Conservation (phyloP, 1,140 invertebrate genomes). For the Ditylenchus dipsaci region DNA sequence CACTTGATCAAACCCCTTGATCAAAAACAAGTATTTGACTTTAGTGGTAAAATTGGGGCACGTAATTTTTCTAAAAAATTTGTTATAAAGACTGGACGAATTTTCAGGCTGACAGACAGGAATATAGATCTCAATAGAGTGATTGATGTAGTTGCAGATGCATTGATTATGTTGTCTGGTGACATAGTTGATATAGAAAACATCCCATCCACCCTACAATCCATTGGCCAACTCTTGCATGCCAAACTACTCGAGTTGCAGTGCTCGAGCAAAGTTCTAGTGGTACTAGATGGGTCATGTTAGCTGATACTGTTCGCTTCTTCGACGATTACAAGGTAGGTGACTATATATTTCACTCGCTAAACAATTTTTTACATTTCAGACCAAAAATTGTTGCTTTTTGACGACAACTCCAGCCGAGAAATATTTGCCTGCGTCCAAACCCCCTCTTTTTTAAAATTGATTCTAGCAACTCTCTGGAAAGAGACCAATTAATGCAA, state of each 20-base stretch:
- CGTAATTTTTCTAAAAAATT: no score
- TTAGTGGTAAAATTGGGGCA: no score
- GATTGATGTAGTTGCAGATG: slow-evolving; percentile 2
- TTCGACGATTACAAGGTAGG: slow-evolving; percentile 11
- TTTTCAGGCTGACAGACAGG: slow-evolving; percentile 14
- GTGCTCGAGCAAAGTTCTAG: background rate
- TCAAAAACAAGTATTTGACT: no score
- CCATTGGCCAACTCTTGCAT: background rate
- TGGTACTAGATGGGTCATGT: slow-evolving; percentile 12
- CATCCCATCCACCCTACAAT: background rate
- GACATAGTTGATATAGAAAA: background rate
- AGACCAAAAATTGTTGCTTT: slow-evolving; percentile 7
- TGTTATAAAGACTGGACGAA: no score
- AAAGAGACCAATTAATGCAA: background rate
- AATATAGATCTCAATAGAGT: background rate
- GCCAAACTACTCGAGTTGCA: slow-evolving; percentile 5
- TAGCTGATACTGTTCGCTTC: slow-evolving; percentile 15
- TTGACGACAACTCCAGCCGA: background rate
- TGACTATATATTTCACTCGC: background rate
- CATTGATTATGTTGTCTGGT: background rate
- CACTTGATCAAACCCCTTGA: no score
- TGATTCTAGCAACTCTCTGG: background rate
- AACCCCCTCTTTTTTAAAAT: background rate
- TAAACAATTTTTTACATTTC: background rate
- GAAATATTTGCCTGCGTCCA: slow-evolving; percentile 10